Evolutionary conservation across 2,797 vertebrate species (phyloP).

Genomic region (Etheostoma perlongum): DNA sequence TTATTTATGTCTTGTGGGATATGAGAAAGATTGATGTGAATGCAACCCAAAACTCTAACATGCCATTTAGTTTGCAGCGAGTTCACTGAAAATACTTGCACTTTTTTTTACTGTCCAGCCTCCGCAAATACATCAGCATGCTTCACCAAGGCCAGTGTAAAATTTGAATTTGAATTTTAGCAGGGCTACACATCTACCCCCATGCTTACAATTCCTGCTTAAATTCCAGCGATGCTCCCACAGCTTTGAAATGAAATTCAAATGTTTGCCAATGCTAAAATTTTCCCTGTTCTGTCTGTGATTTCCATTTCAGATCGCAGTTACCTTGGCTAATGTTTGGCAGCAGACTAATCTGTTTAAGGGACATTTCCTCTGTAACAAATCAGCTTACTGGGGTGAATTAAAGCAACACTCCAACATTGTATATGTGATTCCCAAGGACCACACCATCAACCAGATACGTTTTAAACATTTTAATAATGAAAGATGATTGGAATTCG

Average conservation of each 20-base stretch:
- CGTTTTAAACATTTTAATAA: no score
- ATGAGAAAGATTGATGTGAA: constrained; percentile 2
- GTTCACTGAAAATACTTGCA: constrained; percentile 11
- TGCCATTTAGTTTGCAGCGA: background rate
- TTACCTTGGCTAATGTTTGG: constrained; percentile 45
- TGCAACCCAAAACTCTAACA: background rate
- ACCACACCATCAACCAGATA: no score
- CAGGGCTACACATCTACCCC: constrained; percentile 25
- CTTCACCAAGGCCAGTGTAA: constrained; percentile 26
- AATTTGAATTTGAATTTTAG: constrained; percentile 40
- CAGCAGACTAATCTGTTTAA: constrained; percentile 46
- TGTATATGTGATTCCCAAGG: constrained; percentile 1
- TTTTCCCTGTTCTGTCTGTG: constrained; percentile 28
- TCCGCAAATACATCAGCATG: constrained; percentile 33
- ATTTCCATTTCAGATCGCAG: constrained; percentile 43
- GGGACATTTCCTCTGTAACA: constrained; percentile 36
- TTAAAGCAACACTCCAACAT: constrained; percentile 24
- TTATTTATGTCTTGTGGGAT: background rate
- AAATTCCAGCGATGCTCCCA: constrained; percentile 34
- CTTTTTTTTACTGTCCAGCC: constrained; percentile 29
- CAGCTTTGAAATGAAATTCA: constrained; percentile 26
- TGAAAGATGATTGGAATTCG: no score
- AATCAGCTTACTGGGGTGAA: constrained; percentile 35
- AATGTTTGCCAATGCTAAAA: constrained; percentile 40
- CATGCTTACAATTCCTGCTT: constrained; percentile 36